These are phyloP conservation scores for Tinamus major DNA, from an alignment of 2,797 vertebrate genomes.

Conservation along the genomic window DNA sequence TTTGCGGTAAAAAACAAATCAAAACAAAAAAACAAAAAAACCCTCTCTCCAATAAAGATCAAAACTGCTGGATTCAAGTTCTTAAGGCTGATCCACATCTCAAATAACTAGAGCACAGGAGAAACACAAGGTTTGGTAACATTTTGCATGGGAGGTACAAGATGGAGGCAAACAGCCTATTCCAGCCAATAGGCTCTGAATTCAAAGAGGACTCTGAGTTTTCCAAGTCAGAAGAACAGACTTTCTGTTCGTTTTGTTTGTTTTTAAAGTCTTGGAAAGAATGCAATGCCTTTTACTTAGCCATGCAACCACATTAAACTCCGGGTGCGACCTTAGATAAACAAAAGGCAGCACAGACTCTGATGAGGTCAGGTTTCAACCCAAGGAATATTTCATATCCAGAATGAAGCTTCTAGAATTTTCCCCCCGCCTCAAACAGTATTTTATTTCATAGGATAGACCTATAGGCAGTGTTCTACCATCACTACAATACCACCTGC, in stretches of 20 bases:
- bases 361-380: not conserved
- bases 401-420: not conserved
- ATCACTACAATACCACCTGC: not conserved
- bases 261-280: constrained; percentile 38
- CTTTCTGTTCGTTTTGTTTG: constrained; percentile 32
- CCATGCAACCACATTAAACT: constrained; percentile 42
- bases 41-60: constrained; percentile 4
- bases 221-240: constrained; percentile 38
- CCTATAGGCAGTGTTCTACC: not conserved
- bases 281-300: constrained; percentile 18
- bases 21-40: not conserved
- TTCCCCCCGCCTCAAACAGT: not conserved
- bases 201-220: constrained; percentile 31
- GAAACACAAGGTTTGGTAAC: constrained; percentile 50
- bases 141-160: constrained; percentile 20
- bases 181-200: constrained; percentile 38
- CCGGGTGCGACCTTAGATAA: constrained; percentile 9
- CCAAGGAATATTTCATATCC: not conserved
- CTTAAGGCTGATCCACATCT: constrained; percentile 9
- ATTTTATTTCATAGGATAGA: not conserved
- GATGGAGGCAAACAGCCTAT: constrained; percentile 31
- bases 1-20: constrained; percentile 5
- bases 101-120: constrained; percentile 40
- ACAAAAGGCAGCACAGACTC: not conserved
- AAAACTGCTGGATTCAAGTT: constrained; percentile 42